phyloP scores from a whole-genome alignment of 2,113 vertebrate genomes.

The Vulpes lagopus region DNA sequence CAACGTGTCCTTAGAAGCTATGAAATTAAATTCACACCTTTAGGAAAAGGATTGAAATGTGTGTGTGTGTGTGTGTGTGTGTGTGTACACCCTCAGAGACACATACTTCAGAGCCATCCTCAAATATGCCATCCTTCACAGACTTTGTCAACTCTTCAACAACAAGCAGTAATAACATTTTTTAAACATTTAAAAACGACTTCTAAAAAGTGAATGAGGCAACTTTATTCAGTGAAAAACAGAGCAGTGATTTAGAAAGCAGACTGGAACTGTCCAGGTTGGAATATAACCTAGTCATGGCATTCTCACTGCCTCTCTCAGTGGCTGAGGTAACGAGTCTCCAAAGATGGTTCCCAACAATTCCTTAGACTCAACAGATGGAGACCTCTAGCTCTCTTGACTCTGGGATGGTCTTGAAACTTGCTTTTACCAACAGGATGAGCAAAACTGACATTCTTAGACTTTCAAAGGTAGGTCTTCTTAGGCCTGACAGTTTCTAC shows the following conservation, averaged over 20 bases:
- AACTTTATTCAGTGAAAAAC: conserved; percentile 31
- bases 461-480: not conserved
- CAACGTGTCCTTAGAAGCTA: conserved; percentile 17
- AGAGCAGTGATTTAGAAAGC: not conserved
- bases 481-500: not conserved
- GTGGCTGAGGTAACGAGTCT: not conserved
- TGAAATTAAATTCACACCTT: conserved; percentile 62
- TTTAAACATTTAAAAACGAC: conserved; percentile 42
- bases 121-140: not conserved
- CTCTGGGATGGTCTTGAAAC: not conserved
- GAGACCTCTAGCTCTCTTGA: not conserved
- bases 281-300: not conserved
- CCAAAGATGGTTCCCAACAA: not conserved
- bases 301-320: not conserved
- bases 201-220: conserved; percentile 41
- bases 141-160: conserved; percentile 43
- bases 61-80: not conserved
- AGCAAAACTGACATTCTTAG: not conserved
- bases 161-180: conserved; percentile 10
- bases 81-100: not conserved
- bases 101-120: not conserved
- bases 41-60: not conserved
- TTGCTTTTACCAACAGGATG: not conserved
- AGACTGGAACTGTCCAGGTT: not conserved
- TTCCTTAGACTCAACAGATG: not conserved